phyloP scores from a whole-genome alignment of 1,140 invertebrate species.

The Mya arenaria region DNA sequence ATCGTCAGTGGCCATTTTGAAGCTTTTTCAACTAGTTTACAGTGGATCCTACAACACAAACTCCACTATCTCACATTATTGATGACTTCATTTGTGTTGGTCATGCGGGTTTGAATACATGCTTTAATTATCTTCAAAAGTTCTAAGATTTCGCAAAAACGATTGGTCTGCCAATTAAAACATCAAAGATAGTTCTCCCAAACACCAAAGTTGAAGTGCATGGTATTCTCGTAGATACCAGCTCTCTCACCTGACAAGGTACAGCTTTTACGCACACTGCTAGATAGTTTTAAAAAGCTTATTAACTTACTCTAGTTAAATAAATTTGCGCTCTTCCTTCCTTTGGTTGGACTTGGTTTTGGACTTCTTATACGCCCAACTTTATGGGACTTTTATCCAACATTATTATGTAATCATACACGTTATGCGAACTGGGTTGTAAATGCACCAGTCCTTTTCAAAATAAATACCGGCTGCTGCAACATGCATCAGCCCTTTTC shows the following conservation, averaged over 20 bases:
- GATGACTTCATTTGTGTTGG: constrained; percentile 56
- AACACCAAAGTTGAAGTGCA: not conserved
- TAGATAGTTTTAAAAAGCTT: not conserved
- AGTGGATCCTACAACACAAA: constrained; percentile 42
- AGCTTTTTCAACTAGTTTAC: constrained; percentile 3
- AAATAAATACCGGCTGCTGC: too few relatives aligned
- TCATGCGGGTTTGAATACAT: not conserved
- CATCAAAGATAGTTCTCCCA: constrained; percentile 16
- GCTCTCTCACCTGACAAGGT: constrained; percentile 6
- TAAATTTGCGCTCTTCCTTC: too few relatives aligned
- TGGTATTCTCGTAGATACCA: constrained; percentile 2
- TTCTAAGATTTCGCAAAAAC: not conserved
- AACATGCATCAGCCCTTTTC: too few relatives aligned
- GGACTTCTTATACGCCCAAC: too few relatives aligned
- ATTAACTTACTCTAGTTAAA: too few relatives aligned
- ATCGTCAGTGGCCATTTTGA: constrained; percentile 33
- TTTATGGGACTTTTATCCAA: too few relatives aligned
- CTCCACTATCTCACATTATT: constrained; percentile 30
- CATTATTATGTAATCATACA: too few relatives aligned
- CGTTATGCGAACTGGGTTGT: too few relatives aligned
- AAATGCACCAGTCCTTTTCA: too few relatives aligned
- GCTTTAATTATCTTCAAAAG: not conserved
- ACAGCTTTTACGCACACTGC: not conserved
- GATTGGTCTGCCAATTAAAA: constrained; percentile 29
- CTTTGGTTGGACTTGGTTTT: too few relatives aligned